Evolutionary conservation across 2,113 vertebrate genomes (phyloP), one percentile per base, ranked within the genome.

Genomic region (Arothron firmamentum): DNA sequence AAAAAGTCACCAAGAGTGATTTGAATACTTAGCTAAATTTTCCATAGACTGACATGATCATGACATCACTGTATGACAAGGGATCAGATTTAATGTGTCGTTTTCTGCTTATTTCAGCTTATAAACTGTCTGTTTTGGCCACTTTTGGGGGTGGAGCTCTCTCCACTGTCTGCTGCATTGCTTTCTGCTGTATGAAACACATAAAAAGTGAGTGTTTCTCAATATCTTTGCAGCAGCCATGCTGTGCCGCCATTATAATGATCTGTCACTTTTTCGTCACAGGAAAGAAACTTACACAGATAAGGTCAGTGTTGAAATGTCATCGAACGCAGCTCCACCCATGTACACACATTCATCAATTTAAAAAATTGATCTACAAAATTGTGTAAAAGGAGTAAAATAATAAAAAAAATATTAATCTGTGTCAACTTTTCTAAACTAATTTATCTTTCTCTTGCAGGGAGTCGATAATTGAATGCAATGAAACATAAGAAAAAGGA

Each of bases 131-230:
- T 41, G 31, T 89, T 7, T 0, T 87, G 45, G 83, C 71, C 69
- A 50, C 82, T 1, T 56, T 31, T 56, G 79, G 66, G 13, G 80
- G 49, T 62, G 78, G 57, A 20, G 52, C 65, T 8, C 0, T 86
- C 13, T 79, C 68, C 3, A 21, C 53, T 19, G 7, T 79, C 41
- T 58, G 61, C 56, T 85, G 74, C 71, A 53, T 83, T 66, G 82
- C 79, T 46, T 71, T 84, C 34, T 86, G 81, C 66, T 85, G 78
- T 57, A 80, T 61, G 45, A 72, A 58, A 13, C 71, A 5, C 54
- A 83, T 72, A 64, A 88, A 83, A 65, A 78, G 89, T 90, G 18
- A 75, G 87, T 85, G 7, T 61, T 75, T 62, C 67, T 50, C 20
- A 52, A 16, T 41, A 20, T 12, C 11, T 5, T 1, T 42, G 10